A percentile compares a stretch with the other conserved stretches of the same genome.
These are phyloP conservation scores for Amyelois transitella DNA, from an alignment of 1,140 invertebrate species.

Conservation along the genomic window DNA sequence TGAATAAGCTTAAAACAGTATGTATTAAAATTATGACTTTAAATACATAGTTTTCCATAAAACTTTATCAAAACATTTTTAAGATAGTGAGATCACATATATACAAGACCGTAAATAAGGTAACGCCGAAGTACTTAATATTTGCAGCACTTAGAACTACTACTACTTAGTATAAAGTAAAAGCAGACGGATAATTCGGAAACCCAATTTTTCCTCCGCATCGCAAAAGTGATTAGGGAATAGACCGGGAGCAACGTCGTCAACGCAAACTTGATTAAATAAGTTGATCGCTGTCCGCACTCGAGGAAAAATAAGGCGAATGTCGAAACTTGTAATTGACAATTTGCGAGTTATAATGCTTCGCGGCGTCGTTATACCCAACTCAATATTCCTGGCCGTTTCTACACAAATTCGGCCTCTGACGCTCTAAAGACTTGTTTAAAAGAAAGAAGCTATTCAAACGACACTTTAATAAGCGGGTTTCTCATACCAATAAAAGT, in stretches of 20 bases:
- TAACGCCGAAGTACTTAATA: too few species aligned
- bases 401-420: neutral
- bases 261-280: conserved; percentile 7
- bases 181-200: neutral
- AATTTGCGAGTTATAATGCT: conserved; percentile 17
- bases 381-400: conserved; percentile 14
- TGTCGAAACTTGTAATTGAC: conserved; percentile 25
- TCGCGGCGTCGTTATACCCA: conserved; percentile 6
- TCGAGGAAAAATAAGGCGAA: conserved; percentile 12
- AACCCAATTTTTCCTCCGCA: neutral
- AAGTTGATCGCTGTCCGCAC: neutral
- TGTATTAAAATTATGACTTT: too few species aligned
- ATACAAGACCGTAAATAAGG: too few species aligned
- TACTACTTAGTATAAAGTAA: neutral
- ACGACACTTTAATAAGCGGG: too few species aligned
- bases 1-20: too few species aligned
- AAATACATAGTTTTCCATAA: too few species aligned
- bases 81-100: too few species aligned
- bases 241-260: neutral
- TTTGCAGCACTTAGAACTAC: too few species aligned
- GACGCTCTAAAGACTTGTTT: neutral
- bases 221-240: conserved; percentile 1
- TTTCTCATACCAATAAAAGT: too few species aligned
- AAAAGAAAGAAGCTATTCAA: neutral
- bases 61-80: too few species aligned